Evolutionary conservation across 2,113 vertebrate species (phyloP).

Genomic region (Pluvialis apricaria): DNA sequence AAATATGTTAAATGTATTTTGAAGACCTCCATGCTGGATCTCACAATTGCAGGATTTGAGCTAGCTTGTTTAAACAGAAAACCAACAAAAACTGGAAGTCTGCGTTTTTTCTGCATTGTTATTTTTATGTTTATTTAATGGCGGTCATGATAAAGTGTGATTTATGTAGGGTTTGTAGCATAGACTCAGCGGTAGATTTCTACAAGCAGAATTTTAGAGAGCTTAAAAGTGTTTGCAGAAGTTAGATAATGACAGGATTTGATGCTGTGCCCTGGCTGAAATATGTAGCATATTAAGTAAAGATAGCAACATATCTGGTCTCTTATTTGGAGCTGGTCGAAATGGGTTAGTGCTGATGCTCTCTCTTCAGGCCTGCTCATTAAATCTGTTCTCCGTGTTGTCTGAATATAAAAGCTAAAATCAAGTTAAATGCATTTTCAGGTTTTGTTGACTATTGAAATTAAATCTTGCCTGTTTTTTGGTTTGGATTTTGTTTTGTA

Average conservation of each 20-base stretch:
- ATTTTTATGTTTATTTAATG: background rate
- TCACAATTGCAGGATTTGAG: constrained; percentile 32
- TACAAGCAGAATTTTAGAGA: background rate
- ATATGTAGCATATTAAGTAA: background rate
- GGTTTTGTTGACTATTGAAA: background rate
- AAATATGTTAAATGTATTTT: background rate
- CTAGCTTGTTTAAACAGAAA: constrained; percentile 14
- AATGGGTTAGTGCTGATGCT: background rate
- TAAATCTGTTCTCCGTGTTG: background rate
- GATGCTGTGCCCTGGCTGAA: background rate
- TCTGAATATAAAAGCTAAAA: background rate
- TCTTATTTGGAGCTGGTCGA: background rate
- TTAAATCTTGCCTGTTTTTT: background rate
- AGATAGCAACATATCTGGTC: background rate
- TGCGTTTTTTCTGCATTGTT: background rate
- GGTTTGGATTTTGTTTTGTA: background rate
- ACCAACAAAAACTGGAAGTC: constrained; percentile 7
- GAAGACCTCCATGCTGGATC: background rate
- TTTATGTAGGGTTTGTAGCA: background rate
- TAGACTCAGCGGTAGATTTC: background rate
- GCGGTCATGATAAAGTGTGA: background rate
- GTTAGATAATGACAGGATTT: background rate
- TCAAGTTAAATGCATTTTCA: background rate
- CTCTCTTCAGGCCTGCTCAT: background rate
- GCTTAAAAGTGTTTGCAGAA: background rate